Evolutionary conservation across 2,888 invertebrate genomes (phyloP).

Genomic region (Polymixis flavicincta): DNA sequence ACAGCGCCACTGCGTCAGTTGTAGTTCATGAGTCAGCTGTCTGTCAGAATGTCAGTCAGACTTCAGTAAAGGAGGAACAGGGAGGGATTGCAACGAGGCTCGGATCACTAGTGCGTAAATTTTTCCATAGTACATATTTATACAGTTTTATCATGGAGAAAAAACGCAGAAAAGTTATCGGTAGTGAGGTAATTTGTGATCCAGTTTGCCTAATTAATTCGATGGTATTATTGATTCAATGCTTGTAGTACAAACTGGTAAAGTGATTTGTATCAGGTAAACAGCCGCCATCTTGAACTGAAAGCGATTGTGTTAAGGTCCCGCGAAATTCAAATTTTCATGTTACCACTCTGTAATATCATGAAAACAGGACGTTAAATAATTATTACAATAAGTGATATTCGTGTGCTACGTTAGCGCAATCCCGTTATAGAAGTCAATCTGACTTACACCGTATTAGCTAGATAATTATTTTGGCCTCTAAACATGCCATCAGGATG

Average conservation of each 20-base stretch:
- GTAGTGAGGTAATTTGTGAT: slow-evolving; percentile 2
- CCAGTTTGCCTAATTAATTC: background rate
- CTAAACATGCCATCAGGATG: background rate
- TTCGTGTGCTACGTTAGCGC: background rate
- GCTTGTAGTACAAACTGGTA: background rate
- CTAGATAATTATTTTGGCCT: background rate
- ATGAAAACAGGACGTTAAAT: background rate
- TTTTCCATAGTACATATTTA: too few species aligned
- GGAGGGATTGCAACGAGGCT: background rate
- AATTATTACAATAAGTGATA: background rate
- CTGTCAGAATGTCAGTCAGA: too few species aligned
- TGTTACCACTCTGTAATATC: background rate
- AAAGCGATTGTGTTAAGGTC: background rate
- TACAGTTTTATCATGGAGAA: background rate
- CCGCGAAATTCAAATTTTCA: background rate
- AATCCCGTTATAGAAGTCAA: background rate
- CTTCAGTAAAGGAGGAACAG: too few species aligned
- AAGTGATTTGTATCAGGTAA: background rate
- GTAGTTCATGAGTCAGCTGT: too few species aligned
- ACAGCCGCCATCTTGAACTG: slow-evolving; percentile 1
- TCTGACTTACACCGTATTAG: background rate
- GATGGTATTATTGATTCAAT: background rate
- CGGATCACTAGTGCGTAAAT: background rate
- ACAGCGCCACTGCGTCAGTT: background rate
- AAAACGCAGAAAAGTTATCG: background rate